A percentile compares a stretch with the other conserved stretches of the same genome.
phyloP scores from a whole-genome alignment of 2,888 invertebrate species.

The Chrysolina haemoptera region DNA sequence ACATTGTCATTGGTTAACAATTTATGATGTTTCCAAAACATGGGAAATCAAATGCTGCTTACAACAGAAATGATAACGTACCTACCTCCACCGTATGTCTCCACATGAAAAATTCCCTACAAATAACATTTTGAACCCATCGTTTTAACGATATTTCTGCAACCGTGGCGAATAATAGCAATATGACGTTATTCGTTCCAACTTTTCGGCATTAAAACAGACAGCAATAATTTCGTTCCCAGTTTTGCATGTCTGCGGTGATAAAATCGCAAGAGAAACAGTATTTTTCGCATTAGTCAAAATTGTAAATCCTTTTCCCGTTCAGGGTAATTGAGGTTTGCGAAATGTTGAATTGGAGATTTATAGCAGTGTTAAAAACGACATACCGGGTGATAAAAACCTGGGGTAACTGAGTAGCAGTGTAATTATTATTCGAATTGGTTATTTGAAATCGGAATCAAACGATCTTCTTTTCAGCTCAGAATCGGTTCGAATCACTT shows the following conservation, averaged over 20 bases:
- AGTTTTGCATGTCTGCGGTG: slow-evolving; percentile 42
- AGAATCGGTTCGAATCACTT: too few relatives aligned
- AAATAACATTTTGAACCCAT: not conserved
- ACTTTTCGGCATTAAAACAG: slow-evolving; percentile 35
- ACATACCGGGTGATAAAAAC: slow-evolving; percentile 11
- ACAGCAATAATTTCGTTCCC: slow-evolving; percentile 41
- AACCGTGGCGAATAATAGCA: not conserved
- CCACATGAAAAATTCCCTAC: not conserved
- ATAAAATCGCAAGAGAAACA: slow-evolving; percentile 40
- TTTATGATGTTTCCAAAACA: too few relatives aligned
- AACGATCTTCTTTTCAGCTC: too few relatives aligned
- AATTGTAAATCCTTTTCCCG: slow-evolving; percentile 41
- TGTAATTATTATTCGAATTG: too few relatives aligned
- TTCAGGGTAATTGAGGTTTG: slow-evolving; percentile 43
- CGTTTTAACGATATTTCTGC: not conserved
- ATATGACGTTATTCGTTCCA: slow-evolving; percentile 15
- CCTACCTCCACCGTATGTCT: not conserved
- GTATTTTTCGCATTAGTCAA: slow-evolving; percentile 47
- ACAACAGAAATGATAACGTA: not conserved
- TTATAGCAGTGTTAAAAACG: slow-evolving; percentile 32
- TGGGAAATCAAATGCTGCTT: not conserved
- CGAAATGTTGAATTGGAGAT: slow-evolving; percentile 43
- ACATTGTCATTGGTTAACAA: too few relatives aligned
- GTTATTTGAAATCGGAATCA: too few relatives aligned
- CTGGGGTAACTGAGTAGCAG: too few relatives aligned